Evolutionary conservation across 2,113 vertebrate species (phyloP).

Genomic region (Junco hyemalis): DNA sequence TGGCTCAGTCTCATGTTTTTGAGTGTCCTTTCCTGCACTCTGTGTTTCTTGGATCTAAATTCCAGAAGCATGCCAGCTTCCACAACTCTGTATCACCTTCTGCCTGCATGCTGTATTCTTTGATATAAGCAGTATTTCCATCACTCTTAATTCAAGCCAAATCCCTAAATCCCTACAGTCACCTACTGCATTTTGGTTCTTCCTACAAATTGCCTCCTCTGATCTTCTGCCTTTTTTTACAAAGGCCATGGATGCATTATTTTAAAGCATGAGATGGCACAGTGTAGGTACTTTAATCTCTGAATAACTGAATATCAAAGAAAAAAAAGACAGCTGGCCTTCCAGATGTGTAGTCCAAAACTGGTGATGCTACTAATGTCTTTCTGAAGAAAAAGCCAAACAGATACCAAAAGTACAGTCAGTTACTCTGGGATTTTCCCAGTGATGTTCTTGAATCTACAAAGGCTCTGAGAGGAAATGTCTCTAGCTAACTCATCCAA

Average conservation of each 20-base stretch:
- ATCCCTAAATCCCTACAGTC: neutral
- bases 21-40: neutral
- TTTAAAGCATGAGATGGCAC: neutral
- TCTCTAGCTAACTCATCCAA: neutral
- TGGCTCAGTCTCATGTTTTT: neutral
- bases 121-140: neutral
- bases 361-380: neutral
- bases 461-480: neutral
- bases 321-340: neutral
- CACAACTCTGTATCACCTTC: neutral
- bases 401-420: neutral
- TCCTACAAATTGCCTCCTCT: neutral
- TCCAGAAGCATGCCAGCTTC: neutral
- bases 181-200: neutral
- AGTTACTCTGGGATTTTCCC: neutral
- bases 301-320: neutral
- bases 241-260: neutral
- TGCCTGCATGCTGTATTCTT: neutral
- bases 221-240: neutral
- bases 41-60: neutral
- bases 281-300: neutral
- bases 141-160: neutral
- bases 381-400: neutral
- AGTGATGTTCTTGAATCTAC: neutral
- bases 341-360: neutral